Evolutionary conservation across 2,113 vertebrate species (phyloP).

Genomic region (Syngnathoides biaculeatus): DNA sequence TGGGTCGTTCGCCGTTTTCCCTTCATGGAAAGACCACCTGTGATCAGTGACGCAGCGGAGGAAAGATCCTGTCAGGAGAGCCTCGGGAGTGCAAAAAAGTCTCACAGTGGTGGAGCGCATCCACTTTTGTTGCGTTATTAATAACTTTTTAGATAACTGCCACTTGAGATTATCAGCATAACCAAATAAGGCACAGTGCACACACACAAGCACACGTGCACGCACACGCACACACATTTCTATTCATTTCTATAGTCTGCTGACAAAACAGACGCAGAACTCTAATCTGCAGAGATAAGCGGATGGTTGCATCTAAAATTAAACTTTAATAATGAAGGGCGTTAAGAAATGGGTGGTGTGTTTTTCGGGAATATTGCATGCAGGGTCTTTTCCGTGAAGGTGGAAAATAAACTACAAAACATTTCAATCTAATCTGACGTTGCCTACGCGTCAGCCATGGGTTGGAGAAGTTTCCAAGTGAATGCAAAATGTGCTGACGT

Average conservation of each 20-base stretch:
- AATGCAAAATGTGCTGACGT: not conserved
- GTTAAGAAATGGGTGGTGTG: not conserved
- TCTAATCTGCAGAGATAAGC: slow-evolving; percentile 36
- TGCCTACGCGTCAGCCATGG: too few species aligned
- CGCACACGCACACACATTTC: slow-evolving; percentile 6
- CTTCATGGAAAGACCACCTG: slow-evolving; percentile 22
- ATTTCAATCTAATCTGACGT: too few species aligned
- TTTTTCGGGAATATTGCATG: not conserved
- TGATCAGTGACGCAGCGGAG: not conserved
- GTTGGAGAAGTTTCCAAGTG: not conserved
- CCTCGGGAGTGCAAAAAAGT: slow-evolving; percentile 11
- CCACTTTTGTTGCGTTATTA: slow-evolving; percentile 63
- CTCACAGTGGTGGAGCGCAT: slow-evolving; percentile 14
- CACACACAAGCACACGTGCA: not conserved
- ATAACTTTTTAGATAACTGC: slow-evolving; percentile 63
- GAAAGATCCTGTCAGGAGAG: not conserved
- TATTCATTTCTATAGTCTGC: slow-evolving; percentile 14
- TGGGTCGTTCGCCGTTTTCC: not conserved
- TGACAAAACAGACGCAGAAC: slow-evolving; percentile 39
- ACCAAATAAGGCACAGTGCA: slow-evolving; percentile 48
- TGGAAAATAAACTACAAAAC: not conserved
- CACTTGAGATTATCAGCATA: slow-evolving; percentile 47
- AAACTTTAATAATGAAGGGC: not conserved
- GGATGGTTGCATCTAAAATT: not conserved
- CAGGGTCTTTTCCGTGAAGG: not conserved